Evolutionary conservation across 1,140 invertebrate genomes (phyloP).

Genomic region (Sarcophaga peregrina): DNA sequence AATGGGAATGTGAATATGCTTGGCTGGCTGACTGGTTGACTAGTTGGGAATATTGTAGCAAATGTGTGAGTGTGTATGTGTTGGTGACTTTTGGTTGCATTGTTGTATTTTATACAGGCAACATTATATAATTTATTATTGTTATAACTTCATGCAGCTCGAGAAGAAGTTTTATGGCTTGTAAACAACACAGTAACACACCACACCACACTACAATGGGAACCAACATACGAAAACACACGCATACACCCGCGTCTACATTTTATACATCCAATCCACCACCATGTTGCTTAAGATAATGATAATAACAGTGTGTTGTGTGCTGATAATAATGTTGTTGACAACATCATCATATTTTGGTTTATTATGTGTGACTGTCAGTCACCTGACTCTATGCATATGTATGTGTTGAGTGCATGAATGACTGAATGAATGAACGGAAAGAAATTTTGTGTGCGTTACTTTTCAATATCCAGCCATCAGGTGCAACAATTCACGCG

Average conservation of each 20-base stretch:
- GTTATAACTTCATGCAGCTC: neutral
- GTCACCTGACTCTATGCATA: too few relatives aligned
- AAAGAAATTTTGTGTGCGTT: neutral
- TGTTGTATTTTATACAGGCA: neutral
- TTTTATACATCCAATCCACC: too few relatives aligned
- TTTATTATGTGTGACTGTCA: neutral
- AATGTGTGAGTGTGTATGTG: neutral
- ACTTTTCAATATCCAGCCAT: neutral
- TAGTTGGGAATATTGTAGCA: neutral
- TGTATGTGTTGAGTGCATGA: neutral
- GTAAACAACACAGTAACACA: neutral
- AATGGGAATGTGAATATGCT: too few relatives aligned
- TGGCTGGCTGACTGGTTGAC: neutral
- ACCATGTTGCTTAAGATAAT: neutral
- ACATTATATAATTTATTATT: constrained; percentile 18
- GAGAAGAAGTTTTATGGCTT: neutral
- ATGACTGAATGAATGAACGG: neutral
- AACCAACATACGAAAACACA: too few relatives aligned
- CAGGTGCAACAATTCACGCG: constrained; percentile 13
- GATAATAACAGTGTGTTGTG: neutral
- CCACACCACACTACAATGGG: too few relatives aligned
- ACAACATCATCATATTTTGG: neutral
- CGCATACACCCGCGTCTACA: too few relatives aligned
- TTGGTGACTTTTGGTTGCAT: neutral
- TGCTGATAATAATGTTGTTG: constrained; percentile 4